A percentile compares a stretch with the other conserved stretches of the same genome.
Conservation (phyloP, 2,113 vertebrate species). For the Rhinoptilus africanus region DNA sequence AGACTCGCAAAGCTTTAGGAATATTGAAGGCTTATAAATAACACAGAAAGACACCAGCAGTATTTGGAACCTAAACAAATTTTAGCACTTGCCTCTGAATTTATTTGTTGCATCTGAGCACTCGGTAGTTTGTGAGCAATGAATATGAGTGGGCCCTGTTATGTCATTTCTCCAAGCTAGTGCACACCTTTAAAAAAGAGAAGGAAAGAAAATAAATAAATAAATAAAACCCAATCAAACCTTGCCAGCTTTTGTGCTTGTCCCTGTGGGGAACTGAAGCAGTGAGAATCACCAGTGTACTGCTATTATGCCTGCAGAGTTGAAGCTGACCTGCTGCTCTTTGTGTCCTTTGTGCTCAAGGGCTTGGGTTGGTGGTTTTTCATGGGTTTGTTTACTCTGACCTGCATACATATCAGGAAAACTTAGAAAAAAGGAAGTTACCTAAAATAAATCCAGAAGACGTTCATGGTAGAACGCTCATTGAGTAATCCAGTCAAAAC, state of each 20-base stretch:
- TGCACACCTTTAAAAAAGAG: neutral
- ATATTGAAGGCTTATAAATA: neutral
- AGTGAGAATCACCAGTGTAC: neutral
- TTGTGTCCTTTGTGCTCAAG: conserved; percentile 34
- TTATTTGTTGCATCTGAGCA: neutral
- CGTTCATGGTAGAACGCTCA: neutral
- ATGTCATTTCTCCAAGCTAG: neutral
- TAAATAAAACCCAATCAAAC: neutral
- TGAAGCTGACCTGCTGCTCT: conserved; percentile 25
- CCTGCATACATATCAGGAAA: neutral
- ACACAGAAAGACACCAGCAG: neutral
- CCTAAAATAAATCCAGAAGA: neutral
- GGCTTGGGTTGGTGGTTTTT: neutral
- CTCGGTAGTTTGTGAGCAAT: neutral
- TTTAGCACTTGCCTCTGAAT: neutral
- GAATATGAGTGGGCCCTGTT: neutral
- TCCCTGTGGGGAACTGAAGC: neutral
- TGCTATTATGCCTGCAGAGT: neutral
- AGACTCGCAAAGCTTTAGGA: neutral
- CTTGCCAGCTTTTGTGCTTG: conserved; percentile 15
- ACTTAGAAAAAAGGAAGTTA: neutral
- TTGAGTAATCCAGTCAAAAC: neutral
- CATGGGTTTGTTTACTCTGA: conserved; percentile 13
- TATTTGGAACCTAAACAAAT: neutral
- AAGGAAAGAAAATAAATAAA: neutral